Percentiles rank a stretch among this genome's conserved stretches.
Evolutionary conservation across 2,113 vertebrate genomes (phyloP).

Genomic region (Chloroceryle aenea): DNA sequence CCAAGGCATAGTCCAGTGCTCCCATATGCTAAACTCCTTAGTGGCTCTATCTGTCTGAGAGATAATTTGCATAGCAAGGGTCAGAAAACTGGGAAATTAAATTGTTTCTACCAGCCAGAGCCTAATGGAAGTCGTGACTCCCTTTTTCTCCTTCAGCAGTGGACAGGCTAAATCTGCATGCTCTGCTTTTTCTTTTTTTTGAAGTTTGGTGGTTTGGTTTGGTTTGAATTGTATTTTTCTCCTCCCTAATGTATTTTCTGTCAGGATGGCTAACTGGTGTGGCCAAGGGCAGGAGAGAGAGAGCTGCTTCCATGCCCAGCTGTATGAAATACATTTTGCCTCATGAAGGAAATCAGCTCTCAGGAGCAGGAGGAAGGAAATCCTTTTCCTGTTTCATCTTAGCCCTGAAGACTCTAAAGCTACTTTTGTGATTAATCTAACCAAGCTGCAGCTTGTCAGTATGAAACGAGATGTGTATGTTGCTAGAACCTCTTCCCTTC

Average conservation of each 20-base stretch:
- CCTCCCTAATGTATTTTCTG: not conserved
- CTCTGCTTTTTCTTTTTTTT: not conserved
- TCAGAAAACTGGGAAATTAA: not conserved
- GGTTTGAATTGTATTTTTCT: not conserved
- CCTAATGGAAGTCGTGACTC: not conserved
- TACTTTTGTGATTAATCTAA: not conserved
- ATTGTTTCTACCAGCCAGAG: not conserved
- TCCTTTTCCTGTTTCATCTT: slow-evolving; percentile 44
- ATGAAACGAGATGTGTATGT: not conserved
- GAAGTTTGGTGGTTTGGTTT: too few relatives aligned
- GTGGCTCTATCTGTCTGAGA: not conserved
- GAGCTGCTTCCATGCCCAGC: not conserved
- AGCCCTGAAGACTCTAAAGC: not conserved
- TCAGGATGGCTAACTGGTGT: not conserved
- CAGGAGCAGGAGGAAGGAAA: slow-evolving; percentile 49
- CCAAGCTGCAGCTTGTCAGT: not conserved
- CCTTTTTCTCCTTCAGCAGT: not conserved
- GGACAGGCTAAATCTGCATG: not conserved
- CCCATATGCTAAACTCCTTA: not conserved
- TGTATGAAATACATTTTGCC: accelerated
- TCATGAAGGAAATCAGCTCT: not conserved
- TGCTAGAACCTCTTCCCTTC: not conserved
- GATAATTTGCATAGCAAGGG: not conserved
- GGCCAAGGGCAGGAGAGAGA: not conserved
- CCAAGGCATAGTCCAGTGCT: accelerated